Evolutionary conservation across 2,888 invertebrate species (phyloP).

Genomic region (Epirrhoe alternata): DNA sequence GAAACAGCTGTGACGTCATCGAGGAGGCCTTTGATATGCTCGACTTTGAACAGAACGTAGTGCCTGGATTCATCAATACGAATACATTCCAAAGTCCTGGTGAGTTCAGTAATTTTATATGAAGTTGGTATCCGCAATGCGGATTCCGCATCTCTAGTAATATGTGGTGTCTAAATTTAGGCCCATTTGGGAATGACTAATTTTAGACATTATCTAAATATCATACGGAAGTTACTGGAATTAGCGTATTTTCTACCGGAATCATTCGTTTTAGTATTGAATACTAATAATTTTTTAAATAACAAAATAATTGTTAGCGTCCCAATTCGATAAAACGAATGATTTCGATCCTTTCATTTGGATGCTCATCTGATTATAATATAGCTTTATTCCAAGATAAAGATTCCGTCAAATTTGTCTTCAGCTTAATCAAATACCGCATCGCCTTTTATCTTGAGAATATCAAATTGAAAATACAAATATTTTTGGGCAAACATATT

Average conservation of each 20-base stretch:
- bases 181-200: too few species aligned
- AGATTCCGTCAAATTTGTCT: background rate
- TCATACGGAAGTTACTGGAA: too few species aligned
- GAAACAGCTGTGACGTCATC: slow-evolving; percentile 50
- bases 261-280: background rate
- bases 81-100: slow-evolving; percentile 75
- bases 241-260: background rate
- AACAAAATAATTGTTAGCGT: background rate
- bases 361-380: background rate
- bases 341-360: background rate
- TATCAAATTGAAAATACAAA: background rate
- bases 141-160: background rate
- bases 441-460: slow-evolving; percentile 4
- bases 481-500: slow-evolving; percentile 4
- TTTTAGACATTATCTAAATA: too few species aligned
- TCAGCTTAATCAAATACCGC: slow-evolving; percentile 2
- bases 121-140: background rate
- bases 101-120: slow-evolving; percentile 38
- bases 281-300: too few species aligned
- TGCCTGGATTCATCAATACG: slow-evolving; percentile 74
- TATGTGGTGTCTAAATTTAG: background rate
- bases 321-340: background rate
- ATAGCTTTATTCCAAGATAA: background rate
- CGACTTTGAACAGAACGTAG: slow-evolving; percentile 76
- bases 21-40: slow-evolving; percentile 71